Evolutionary conservation across 2,888 invertebrate species (phyloP), one percentile per base, ranked within the genome.

Genomic region (Drosophila affinis): DNA sequence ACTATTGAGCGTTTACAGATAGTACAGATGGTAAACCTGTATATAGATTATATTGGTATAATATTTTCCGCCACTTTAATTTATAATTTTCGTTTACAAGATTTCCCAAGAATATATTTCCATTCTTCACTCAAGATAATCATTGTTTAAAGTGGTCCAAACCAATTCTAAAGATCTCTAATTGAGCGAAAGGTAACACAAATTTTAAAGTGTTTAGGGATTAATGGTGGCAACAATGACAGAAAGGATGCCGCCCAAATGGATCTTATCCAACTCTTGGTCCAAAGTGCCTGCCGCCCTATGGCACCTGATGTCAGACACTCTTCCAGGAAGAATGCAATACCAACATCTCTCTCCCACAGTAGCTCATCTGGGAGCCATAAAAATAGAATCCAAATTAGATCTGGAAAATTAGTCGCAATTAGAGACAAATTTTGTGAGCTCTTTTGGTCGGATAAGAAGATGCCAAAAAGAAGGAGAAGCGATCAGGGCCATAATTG

Each of bases 321-420:
- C 34, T 64, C 9, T 52, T 65, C 52, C 52, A 45, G 45, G 63
- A 47, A 60, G 14, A 17, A 14, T n/a, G 18, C 44, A n/a, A 10
- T 32, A 29, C 0, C 9, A 68, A 32, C 18, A 1, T 34, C 69
- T 52, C 52, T 52, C 58, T 39, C 39, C 24, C 32, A 71, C 72
- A 51, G 72, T 69, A 69, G 72, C 72, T 17, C 62, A 10, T 27
- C 17, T 2, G 7, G 10, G 17, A 21, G 21, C 52, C 9, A 56
- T 49, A 69, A 57, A 58, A 65, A 74, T n/a, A 9, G 14, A 58
- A 70, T 48, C 27, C 14, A 68, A 75, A 67, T 62, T 79, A 65
- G 75, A 77, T 87, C 56, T 65, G n/a, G 24, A 45, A 74, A 82
- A 82, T 82, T 82, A 82, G 88, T 59, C 47, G 73, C 78, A 87